These are phyloP conservation scores for Aporophyla nigra DNA, from an alignment of 2,888 invertebrate species.

Conservation along the genomic window DNA sequence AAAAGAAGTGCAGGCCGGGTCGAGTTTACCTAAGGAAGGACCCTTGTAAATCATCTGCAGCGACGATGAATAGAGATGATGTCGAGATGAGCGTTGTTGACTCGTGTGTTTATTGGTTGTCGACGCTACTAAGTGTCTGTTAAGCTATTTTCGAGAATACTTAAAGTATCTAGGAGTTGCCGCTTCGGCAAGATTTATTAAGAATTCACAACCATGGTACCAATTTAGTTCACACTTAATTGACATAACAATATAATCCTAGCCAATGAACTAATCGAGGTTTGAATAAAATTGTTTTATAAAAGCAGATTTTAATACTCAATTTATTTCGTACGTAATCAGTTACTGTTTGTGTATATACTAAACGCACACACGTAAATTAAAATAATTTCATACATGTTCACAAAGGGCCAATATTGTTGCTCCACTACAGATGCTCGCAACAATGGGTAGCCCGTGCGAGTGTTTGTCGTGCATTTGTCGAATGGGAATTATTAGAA, in stretches of 20 bases:
- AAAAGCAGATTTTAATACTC: constrained; percentile 50
- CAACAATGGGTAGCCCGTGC: constrained; percentile 89
- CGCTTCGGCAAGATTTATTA: constrained; percentile 68
- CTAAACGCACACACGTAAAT: constrained; percentile 61
- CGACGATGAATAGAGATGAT: constrained; percentile 86
- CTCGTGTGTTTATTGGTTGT: constrained; percentile 89
- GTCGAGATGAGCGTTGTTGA: constrained; percentile 87
- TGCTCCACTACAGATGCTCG: constrained; percentile 86
- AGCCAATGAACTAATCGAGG: constrained; percentile 19
- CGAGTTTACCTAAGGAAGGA: constrained; percentile 90
- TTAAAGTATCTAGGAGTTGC: constrained; percentile 73
- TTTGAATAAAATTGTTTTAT: constrained; percentile 32
- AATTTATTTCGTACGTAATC: constrained; percentile 44
- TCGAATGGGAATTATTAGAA: constrained; percentile 90
- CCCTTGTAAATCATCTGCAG: constrained; percentile 90
- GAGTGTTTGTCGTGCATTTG: constrained; percentile 91
- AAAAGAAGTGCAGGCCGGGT: constrained; percentile 89
- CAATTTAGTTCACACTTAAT: constrained; percentile 42
- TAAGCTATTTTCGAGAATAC: constrained; percentile 85
- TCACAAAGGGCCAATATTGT: constrained; percentile 86
- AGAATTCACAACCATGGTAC: constrained; percentile 35
- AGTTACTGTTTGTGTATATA: constrained; percentile 63
- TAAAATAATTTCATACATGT: constrained; percentile 81
- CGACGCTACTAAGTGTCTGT: constrained; percentile 87
- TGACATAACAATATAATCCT: constrained; percentile 15